phyloP scores from a whole-genome alignment of 2,113 vertebrate genomes.

The Speoplatyrhinus poulsoni region DNA sequence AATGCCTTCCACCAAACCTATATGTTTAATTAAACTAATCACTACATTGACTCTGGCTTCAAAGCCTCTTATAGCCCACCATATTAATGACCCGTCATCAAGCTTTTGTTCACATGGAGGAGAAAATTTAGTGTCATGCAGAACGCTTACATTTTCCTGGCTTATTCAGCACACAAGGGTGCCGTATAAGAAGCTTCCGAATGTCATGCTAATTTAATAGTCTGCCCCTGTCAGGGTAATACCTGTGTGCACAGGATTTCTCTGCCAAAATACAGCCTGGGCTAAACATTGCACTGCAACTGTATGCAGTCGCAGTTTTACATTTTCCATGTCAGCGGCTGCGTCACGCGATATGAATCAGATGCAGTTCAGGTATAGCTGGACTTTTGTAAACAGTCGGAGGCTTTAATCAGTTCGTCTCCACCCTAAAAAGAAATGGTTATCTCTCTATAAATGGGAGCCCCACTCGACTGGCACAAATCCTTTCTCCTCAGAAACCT shows the following conservation, averaged over 20 bases:
- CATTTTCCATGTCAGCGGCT: constrained; percentile 43
- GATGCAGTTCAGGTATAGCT: constrained; percentile 41
- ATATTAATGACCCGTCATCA: constrained; percentile 55
- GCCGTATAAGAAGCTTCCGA: constrained; percentile 11
- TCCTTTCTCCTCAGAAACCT: constrained; percentile 59
- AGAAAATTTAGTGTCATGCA: constrained; percentile 40
- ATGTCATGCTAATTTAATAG: constrained; percentile 53
- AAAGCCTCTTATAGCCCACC: constrained; percentile 62
- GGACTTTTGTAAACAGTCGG: constrained; percentile 10
- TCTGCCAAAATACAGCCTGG: constrained; percentile 16
- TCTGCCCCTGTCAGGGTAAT: constrained; percentile 9
- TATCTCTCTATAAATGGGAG: constrained; percentile 44
- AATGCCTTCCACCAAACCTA: constrained; percentile 58
- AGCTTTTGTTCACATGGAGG: constrained; percentile 23
- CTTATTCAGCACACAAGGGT: constrained; percentile 42
- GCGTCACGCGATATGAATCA: constrained; percentile 23
- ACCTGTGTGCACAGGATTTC: constrained; percentile 11
- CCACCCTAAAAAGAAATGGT: constrained; percentile 17
- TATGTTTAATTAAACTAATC: constrained; percentile 76
- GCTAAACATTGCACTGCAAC: constrained; percentile 14
- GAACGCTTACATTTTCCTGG: constrained; percentile 37
- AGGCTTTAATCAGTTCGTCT: constrained; percentile 36
- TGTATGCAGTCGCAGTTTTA: constrained; percentile 19
- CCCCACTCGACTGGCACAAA: constrained; percentile 62
- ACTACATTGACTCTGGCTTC: constrained; percentile 57